Evolutionary conservation across 2,888 invertebrate species (phyloP).

Genomic region (Aspidiotus rigidus): DNA sequence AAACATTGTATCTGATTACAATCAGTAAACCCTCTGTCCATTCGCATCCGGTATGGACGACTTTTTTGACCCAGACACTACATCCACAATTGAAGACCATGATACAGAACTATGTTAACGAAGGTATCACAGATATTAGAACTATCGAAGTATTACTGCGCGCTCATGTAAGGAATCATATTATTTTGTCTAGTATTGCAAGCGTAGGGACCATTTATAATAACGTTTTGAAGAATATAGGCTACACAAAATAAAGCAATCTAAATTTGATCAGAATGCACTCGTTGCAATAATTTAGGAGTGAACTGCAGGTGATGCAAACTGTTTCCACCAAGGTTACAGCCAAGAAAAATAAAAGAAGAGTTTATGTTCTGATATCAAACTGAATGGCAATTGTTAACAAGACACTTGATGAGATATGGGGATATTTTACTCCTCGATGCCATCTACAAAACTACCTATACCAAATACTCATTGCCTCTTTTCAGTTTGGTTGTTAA

Average conservation of each 20-base stretch:
- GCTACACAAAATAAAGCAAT: neutral
- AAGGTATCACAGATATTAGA: neutral
- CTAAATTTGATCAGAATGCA: slow-evolving; percentile 1
- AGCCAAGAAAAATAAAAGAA: neutral
- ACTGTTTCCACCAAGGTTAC: neutral
- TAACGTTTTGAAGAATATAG: neutral
- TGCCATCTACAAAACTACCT: slow-evolving; percentile 7
- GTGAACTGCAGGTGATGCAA: neutral
- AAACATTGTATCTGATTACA: no score
- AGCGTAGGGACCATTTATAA: slow-evolving; percentile 5
- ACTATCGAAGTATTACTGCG: neutral
- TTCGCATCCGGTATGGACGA: no score
- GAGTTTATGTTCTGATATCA: slow-evolving; percentile 10
- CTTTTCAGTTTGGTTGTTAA: slow-evolving; percentile 3
- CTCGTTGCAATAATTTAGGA: neutral
- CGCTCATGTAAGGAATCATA: neutral
- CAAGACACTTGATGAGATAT: neutral
- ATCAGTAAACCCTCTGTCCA: no score
- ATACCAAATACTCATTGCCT: slow-evolving; percentile 14
- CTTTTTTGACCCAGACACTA: neutral
- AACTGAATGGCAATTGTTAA: slow-evolving; percentile 4
- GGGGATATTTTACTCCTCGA: slow-evolving; percentile 3
- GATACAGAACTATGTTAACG: neutral
- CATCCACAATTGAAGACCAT: neutral
- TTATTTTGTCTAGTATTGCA: neutral